Percentiles rank a stretch among this genome's conserved stretches.
These are phyloP conservation scores for Carapus acus DNA, from an alignment of 2,797 vertebrate genomes.

Conservation along the genomic window DNA sequence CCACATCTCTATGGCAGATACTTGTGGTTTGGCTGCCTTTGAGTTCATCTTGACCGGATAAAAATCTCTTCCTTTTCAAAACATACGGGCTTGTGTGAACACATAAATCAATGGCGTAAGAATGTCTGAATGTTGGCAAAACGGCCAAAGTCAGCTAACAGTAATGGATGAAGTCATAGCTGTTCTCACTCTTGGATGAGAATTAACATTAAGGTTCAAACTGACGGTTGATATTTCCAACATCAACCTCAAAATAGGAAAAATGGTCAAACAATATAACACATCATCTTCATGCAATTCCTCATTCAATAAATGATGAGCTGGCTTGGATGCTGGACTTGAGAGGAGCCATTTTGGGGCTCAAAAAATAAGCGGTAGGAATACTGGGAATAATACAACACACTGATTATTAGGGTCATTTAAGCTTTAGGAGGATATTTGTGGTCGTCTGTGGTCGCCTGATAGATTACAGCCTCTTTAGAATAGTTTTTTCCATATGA, in stretches of 20 bases:
- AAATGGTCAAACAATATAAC: conserved; percentile 30
- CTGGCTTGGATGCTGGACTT: conserved; percentile 49
- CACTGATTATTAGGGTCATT: conserved; percentile 61
- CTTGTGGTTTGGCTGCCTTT: conserved; percentile 48
- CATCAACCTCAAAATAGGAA: conserved; percentile 29
- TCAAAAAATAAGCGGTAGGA: conserved; percentile 64
- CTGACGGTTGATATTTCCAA: conserved; percentile 25
- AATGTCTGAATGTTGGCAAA: conserved; percentile 44
- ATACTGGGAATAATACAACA: conserved; percentile 62
- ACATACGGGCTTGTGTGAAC: conserved; percentile 37
- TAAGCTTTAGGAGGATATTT: conserved; percentile 54
- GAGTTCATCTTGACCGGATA: conserved; percentile 42
- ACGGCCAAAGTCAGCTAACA: conserved; percentile 33
- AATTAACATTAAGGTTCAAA: conserved; percentile 38
- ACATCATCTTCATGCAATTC: conserved; percentile 51
- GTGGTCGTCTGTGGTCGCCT: conserved; percentile 36
- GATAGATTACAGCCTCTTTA: conserved; percentile 39
- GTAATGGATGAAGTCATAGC: conserved; percentile 33
- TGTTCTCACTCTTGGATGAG: conserved; percentile 27
- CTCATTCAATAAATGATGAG: conserved; percentile 50
- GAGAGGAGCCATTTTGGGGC: conserved; percentile 58
- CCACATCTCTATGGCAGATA: conserved; percentile 57
- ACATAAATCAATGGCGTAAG: conserved; percentile 39
- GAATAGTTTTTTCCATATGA: conserved; percentile 35
- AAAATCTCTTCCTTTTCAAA: conserved; percentile 44